Evolutionary conservation across 1,140 invertebrate genomes (phyloP), one percentile per base, ranked within the genome.

Genomic region (Phthorimaea operculella): DNA sequence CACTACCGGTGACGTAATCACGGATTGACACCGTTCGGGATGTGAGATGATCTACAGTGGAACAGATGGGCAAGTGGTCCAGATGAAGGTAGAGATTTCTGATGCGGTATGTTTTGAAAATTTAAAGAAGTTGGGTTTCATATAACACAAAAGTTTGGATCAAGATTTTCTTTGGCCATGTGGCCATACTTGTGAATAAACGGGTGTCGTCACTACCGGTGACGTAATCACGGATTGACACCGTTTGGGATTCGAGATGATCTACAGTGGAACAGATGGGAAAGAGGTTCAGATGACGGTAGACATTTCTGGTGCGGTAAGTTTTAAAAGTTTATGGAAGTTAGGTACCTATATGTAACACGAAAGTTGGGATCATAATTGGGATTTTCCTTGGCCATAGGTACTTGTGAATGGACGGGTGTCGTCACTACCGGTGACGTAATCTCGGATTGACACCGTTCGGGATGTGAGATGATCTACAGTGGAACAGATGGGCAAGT

Each of bases 331-430:
- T n/a, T n/a, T n/a, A n/a, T n/a, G n/a, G n/a, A n/a, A n/a, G n/a
- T n/a, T n/a, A n/a, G n/a, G n/a, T n/a, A n/a, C n/a, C n/a, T n/a
- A n/a, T n/a, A n/a, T n/a, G n/a, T n/a, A n/a, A n/a, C n/a, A n/a
- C n/a, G n/a, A n/a, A n/a, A n/a, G n/a, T n/a, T n/a, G n/a, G n/a
- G n/a, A n/a, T n/a, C n/a, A n/a, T n/a, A n/a, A n/a, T n/a, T n/a
- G n/a, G n/a, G n/a, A n/a, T n/a, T n/a, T n/a, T n/a, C n/a, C n/a
- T n/a, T n/a, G n/a, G n/a, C n/a, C n/a, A n/a, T n/a, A n/a, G n/a
- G 21, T 28, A 70, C 74, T 69, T 69, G 72, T 80, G 78, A 81
- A 81, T 81, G 75, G 70, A 72, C 67, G 60, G 34, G 71, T 76
- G 70, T 67, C 66, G 71, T 70, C 67, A 51, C 59, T 33, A 53